A percentile compares a stretch with the other conserved stretches of the same genome.
Evolutionary conservation across 2,797 vertebrate genomes (phyloP).

Genomic region (Philypnodon macrostomus): DNA sequence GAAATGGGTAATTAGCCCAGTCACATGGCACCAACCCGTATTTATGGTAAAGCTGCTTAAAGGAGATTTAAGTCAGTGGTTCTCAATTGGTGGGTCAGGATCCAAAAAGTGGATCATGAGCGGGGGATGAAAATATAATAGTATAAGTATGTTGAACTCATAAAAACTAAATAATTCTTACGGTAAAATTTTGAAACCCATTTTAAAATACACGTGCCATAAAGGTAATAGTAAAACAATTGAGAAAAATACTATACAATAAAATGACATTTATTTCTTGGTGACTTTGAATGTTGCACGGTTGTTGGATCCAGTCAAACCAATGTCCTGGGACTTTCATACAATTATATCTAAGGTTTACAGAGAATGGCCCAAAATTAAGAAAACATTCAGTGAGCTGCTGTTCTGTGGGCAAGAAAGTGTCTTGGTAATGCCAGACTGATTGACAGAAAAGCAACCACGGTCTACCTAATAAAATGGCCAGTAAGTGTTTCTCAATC

Average conservation of each 20-base stretch:
- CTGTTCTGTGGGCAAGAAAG: neutral
- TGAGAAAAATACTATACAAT: no score
- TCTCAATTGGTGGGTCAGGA: neutral
- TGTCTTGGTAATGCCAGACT: no score
- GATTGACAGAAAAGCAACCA: no score
- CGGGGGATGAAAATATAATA: no score
- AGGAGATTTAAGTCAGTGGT: neutral
- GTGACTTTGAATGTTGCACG: no score
- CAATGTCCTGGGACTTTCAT: neutral
- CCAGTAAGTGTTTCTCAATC: constrained; percentile 9
- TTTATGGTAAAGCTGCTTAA: neutral
- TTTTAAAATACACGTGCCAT: no score
- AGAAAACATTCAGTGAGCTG: neutral
- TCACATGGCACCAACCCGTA: neutral
- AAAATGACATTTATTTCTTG: no score
- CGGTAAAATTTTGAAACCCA: no score
- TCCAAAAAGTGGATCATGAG: neutral
- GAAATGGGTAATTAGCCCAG: neutral
- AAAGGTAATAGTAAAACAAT: no score
- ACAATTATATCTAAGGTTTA: neutral
- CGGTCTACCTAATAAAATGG: neutral
- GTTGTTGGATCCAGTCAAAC: no score
- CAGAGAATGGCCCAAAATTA: neutral
- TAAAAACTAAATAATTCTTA: no score
- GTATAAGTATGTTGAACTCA: no score